Conservation (phyloP, 2,888 invertebrate species). For the Lithophane leautieri region DNA sequence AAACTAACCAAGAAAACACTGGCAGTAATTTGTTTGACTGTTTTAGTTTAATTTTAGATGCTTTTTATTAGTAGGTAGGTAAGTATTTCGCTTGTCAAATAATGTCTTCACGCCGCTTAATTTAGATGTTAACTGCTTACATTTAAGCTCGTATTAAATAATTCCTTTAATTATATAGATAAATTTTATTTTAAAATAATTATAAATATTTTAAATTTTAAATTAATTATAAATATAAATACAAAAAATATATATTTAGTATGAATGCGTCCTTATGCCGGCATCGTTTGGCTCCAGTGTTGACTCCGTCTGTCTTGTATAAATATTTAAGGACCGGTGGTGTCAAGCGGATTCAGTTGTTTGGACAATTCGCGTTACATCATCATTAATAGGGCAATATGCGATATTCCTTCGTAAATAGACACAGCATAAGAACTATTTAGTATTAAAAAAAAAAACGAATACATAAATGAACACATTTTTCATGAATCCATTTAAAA, state of each 20-base stretch:
- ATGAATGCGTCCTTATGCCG: constrained; percentile 59
- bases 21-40: not conserved
- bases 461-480: not conserved
- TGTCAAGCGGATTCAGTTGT: constrained; percentile 80
- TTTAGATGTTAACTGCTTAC: not conserved
- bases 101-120: not conserved
- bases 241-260: constrained; percentile 7
- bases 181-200: not conserved
- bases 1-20: not conserved
- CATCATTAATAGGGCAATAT: constrained; percentile 68
- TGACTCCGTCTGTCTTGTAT: constrained; percentile 67
- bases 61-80: not conserved
- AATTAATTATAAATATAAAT: not conserved
- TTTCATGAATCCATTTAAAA: not conserved
- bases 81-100: not conserved
- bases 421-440: not conserved
- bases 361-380: constrained; percentile 76
- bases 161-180: not conserved
- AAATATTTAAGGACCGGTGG: constrained; percentile 78
- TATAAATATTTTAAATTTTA: too few species aligned
- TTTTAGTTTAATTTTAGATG: not conserved
- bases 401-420: constrained; percentile 11
- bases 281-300: constrained; percentile 47
- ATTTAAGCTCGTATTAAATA: not conserved
- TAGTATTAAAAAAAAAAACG: not conserved